phyloP scores from a whole-genome alignment of 2,797 vertebrate species.

The Hoplostethus atlanticus region DNA sequence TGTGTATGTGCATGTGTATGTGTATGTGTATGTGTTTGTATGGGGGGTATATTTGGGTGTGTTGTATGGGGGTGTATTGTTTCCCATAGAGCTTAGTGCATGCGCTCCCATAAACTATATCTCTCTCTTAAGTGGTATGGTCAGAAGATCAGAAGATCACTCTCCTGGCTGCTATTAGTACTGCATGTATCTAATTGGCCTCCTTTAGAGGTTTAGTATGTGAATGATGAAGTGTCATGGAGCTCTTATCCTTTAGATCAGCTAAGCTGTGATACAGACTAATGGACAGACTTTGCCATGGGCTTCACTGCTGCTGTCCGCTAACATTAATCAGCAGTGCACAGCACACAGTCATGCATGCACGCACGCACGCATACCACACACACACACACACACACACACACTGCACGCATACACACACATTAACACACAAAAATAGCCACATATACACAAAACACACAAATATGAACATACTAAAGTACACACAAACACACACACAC shows the following conservation, averaged over 20 bases:
- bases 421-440: neutral
- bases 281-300: slow-evolving; percentile 62
- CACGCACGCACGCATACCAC: neutral
- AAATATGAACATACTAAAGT: slow-evolving; percentile 9
- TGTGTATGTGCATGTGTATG: neutral
- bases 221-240: slow-evolving; percentile 65
- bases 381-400: neutral
- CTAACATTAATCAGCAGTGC: slow-evolving; percentile 40
- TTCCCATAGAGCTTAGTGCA: slow-evolving; percentile 16
- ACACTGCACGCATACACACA: neutral
- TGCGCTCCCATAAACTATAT: slow-evolving; percentile 2
- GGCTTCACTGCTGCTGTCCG: slow-evolving; percentile 43
- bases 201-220: slow-evolving; percentile 59
- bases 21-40: slow-evolving; percentile 13
- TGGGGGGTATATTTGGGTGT: too few relatives aligned
- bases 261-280: slow-evolving; percentile 59
- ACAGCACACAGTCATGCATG: slow-evolving; percentile 4
- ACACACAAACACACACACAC: neutral
- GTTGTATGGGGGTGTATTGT: too few relatives aligned
- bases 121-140: slow-evolving; percentile 42
- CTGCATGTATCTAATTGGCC: slow-evolving; percentile 66
- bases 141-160: slow-evolving; percentile 62
- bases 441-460: neutral
- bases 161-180: slow-evolving; percentile 55
- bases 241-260: slow-evolving; percentile 62